These are phyloP conservation scores for Dysmachus trigonus DNA, from an alignment of 2,888 invertebrate species.

Conservation along the genomic window DNA sequence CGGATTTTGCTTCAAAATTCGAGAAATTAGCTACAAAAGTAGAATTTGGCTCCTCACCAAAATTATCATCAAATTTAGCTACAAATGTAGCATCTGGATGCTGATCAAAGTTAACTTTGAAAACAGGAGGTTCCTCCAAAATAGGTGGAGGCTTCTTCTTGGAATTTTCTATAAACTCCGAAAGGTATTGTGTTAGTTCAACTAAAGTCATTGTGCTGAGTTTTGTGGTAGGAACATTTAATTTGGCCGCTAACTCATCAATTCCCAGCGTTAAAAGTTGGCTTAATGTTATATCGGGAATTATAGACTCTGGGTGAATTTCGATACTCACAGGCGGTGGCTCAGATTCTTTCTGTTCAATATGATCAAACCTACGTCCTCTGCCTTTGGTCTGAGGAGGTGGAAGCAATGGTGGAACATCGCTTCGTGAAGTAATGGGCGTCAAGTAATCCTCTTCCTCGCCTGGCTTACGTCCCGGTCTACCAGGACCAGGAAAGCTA, in stretches of 20 bases:
- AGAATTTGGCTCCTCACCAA: slow-evolving; percentile 63
- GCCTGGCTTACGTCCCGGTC: slow-evolving; percentile 65
- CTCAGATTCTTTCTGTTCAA: slow-evolving; percentile 57
- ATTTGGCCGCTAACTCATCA: slow-evolving; percentile 79
- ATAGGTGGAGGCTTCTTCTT: slow-evolving; percentile 53
- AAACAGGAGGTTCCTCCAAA: slow-evolving; percentile 55
- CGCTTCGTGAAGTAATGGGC: slow-evolving; percentile 66
- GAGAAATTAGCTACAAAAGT: slow-evolving; percentile 76
- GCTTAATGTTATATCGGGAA: slow-evolving; percentile 78
- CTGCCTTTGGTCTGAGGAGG: slow-evolving; percentile 64
- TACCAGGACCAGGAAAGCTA: slow-evolving; percentile 65
- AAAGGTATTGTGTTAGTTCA: slow-evolving; percentile 83
- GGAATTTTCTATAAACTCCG: slow-evolving; percentile 67
- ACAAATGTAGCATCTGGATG: slow-evolving; percentile 62
- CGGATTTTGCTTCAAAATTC: slow-evolving; percentile 64
- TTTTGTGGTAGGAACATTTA: slow-evolving; percentile 79
- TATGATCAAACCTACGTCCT: slow-evolving; percentile 54
- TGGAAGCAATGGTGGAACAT: slow-evolving; percentile 65
- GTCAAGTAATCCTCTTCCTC: slow-evolving; percentile 77
- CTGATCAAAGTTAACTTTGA: slow-evolving; percentile 63
- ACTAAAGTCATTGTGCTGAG: slow-evolving; percentile 87
- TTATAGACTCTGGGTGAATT: slow-evolving; percentile 54
- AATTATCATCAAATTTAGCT: slow-evolving; percentile 74
- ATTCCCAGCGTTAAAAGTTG: slow-evolving; percentile 84
- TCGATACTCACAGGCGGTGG: not conserved